Evolutionary conservation across 2,113 vertebrate genomes (phyloP), one percentile per base, ranked within the genome.

Genomic region (Bagarius yarrelli): DNA sequence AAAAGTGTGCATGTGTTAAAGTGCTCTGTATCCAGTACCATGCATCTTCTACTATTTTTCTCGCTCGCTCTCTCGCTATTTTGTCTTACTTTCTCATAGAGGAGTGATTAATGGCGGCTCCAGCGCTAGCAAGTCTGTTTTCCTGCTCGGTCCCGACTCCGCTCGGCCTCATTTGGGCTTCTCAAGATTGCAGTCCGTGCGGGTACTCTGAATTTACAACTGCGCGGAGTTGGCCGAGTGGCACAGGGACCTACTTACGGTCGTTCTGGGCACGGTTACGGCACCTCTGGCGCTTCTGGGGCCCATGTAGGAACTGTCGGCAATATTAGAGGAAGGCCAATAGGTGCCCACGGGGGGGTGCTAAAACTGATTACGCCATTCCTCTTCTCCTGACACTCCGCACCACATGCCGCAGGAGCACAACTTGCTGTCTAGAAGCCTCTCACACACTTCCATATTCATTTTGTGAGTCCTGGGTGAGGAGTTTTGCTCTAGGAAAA

Each of bases 361-460:
- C 88, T 91, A 91, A 88, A 94, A 90, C 88, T 90, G 91, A 94
- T 94, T 89, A 92, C 91, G 87, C 91, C 89, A 90, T 93, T 93
- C 94, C 93, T 92, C 90, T 92, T 93, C 83, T 74, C 85, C 87
- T 94, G 93, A 93, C 92, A 93, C 93, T 44, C 66, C n/a, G 73
- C 73, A 59, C 81, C 74, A 60, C 81, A 81, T 78, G 78, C 84
- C 55, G 73, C 78, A 66, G 76, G 76, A 52, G 59, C 81, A 77
- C 32, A 73, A 69, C 73, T 79, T 74, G 69, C 79, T 67, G 18
- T 74, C 74, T 83, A 60, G 70, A 34, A 73, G 52, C 50, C 18
- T 69, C 61, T 40, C 23, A 16, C 53, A 53, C 40, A 25, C n/a
- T 64, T 66, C 27, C 79, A 34, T n/a, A 27, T 78, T 77, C 40